Base-by-base conservation (phyloP, 2,113 vertebrate species). In the Callocephalon fimbriatum region DNA sequence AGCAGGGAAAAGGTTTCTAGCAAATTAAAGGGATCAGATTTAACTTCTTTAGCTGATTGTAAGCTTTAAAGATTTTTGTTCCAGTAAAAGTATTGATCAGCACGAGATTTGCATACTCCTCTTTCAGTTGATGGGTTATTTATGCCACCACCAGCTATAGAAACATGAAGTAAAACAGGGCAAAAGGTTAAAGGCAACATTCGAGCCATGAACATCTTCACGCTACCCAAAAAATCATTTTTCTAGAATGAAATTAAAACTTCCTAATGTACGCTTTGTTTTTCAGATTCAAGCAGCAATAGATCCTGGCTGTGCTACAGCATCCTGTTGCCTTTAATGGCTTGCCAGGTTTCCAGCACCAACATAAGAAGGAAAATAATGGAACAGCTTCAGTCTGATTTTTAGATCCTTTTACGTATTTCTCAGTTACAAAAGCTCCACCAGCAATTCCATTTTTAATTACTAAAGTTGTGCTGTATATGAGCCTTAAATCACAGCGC, bases 21-120 rank as follows among this genome's bases (percentile, higher is more conserved):
- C 94, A 95, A 92, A 96, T 93, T 97, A 95, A 94, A 97, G 71
- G 76, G 54, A 74, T 77, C 31, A 3, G 25, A 70, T 97, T 95
- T 94, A 95, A 91, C 65, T 74, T 62, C 94, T 96, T 67, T 38
- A 93, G 96, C 94, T 87, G 90, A 97, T 96, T 94, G 71, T 61
- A 66, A 86, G 70, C 87, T 81, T 83, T 82, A 79, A 79, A 68
- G 78, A 91, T 76, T 92, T 93, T 93, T 95, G 70, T 97, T 98
- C 82, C 94, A 94, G 91, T 82, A 95, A 95, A 96, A 84, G 80
- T 77, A 97, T 96, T 95, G 96, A 97, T 95, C 95, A 35, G 42
- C 44, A 70, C 50, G 38, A 58, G 79, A 95, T 94, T 86, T 96
- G 90, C 80, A 89, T 85, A 48, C 42, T 63, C 45, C 71, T 86